Percentiles rank a stretch among this genome's conserved stretches.
Evolutionary conservation across 2,113 vertebrate genomes (phyloP).

Genomic region (Paradoxurus hermaphroditus): DNA sequence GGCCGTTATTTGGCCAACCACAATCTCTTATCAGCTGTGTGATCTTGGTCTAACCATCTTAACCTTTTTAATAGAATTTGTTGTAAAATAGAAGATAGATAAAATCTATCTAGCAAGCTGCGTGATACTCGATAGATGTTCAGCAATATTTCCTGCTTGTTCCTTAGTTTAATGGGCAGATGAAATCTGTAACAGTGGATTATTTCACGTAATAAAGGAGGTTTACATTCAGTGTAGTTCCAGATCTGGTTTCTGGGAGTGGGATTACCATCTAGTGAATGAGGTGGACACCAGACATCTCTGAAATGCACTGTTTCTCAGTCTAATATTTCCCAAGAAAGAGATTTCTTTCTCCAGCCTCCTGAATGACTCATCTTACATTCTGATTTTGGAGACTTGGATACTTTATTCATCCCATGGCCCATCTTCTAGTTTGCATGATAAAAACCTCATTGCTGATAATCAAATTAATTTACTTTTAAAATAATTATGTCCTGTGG

Average conservation of each 20-base stretch:
- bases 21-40: not conserved
- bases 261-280: not conserved
- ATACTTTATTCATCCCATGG: slow-evolving; percentile 60
- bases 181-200: not conserved
- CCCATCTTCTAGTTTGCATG: slow-evolving; percentile 48
- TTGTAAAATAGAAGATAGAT: not conserved
- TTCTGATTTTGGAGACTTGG: slow-evolving; percentile 62
- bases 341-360: not conserved
- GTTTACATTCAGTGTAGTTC: not conserved
- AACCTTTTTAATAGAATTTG: not conserved
- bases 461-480: slow-evolving; percentile 70
- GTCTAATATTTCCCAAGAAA: not conserved
- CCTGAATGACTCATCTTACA: not conserved
- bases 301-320: not conserved
- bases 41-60: not conserved
- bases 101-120: not conserved
- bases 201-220: not conserved
- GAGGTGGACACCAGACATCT: not conserved
- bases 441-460: slow-evolving; percentile 62
- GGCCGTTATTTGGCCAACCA: not conserved
- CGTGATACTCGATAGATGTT: not conserved
- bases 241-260: not conserved
- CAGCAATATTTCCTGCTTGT: not conserved
- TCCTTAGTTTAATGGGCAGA: not conserved
- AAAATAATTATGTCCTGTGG: slow-evolving; percentile 61